Base-by-base conservation (phyloP, 2,113 vertebrate genomes). In the Zeus faber region DNA sequence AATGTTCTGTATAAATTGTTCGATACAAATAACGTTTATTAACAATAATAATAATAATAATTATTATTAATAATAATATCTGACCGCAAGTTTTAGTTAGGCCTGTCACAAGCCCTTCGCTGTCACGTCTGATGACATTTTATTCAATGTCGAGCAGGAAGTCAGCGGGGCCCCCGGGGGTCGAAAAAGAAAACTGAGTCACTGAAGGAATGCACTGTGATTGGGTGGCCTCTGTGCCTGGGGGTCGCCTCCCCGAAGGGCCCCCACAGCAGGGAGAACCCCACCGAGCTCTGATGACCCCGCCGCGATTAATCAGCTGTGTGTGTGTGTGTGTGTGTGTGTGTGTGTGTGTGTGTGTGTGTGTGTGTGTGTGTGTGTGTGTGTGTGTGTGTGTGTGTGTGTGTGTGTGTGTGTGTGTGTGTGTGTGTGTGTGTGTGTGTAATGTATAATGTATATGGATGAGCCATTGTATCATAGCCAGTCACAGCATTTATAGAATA, bases 191-290 rank as follows among this genome's bases (percentile, higher is more conserved):
- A 13, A 23, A 25, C 53, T 51, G 65, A 39, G 64, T n/a, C 26
- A 25, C 53, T 51, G 65, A 39, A 66, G 59, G 52, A 76, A 64
- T 61, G 52, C 51, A 54, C 39, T 51, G 56, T 25, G 69, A 74
- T 69, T 45, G 54, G 39, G 18, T 64, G 63, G 41, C 50, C 58
- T 31, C 59, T 18, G 20, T 22, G 52, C 44, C 9, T 3, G 53
- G 44, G 13, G 72, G 77, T 66, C 64, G 3, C 17, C 62, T 77
- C 75, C 72, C 75, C 23, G 46, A 64, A 68, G 73, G 44, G n/a
- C n/a, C n/a, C 31, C 31, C 31, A 33, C 9, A 33, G 31, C 31
- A 8, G 9, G 31, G 31, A 10, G 31, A 33, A 27, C 60, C 48
- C 9, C 44, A 45, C 53, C 62, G 57, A 64, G 25, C 6, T 54